A percentile compares a stretch with the other conserved stretches of the same genome.
phyloP scores from a whole-genome alignment of 2,797 vertebrate genomes.

The Sebastes steindachneri region DNA sequence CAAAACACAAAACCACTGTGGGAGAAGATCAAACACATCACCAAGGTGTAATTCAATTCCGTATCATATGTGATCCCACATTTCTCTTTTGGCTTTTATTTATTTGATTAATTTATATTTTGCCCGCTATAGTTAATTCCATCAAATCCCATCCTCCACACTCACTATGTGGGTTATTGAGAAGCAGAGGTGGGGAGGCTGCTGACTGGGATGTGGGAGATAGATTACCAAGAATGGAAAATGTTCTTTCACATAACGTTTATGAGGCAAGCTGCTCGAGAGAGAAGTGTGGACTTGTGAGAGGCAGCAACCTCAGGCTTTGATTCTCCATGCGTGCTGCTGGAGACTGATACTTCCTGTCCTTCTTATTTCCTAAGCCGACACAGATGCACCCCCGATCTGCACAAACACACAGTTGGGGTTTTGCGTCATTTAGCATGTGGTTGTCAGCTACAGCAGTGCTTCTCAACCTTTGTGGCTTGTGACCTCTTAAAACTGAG shows the following conservation, averaged over 20 bases:
- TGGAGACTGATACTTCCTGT: conserved; percentile 41
- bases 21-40: conserved; percentile 26
- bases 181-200: conserved; percentile 59
- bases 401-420: conserved; percentile 31
- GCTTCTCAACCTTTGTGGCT: background rate
- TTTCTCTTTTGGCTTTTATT: conserved; percentile 51
- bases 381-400: conserved; percentile 25
- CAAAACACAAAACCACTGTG: background rate
- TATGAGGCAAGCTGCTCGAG: conserved; percentile 53
- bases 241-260: conserved; percentile 60
- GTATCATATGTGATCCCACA: conserved; percentile 8
- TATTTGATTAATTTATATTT: conserved; percentile 54
- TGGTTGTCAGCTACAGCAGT: conserved; percentile 14
- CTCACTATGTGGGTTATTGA: conserved; percentile 78
- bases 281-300: conserved; percentile 30
- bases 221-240: conserved; percentile 70
- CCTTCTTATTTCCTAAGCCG: conserved; percentile 37
- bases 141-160: conserved; percentile 82
- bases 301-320: conserved; percentile 47
- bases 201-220: conserved; percentile 65
- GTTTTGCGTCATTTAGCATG: conserved; percentile 51
- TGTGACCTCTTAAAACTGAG: conserved; percentile 15
- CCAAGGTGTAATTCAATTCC: conserved; percentile 35
- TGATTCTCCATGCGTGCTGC: conserved; percentile 40
- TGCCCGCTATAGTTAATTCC: conserved; percentile 60